Evolutionary conservation across 1,140 invertebrate genomes (phyloP).

Genomic region (Gonatopus flavifemur): DNA sequence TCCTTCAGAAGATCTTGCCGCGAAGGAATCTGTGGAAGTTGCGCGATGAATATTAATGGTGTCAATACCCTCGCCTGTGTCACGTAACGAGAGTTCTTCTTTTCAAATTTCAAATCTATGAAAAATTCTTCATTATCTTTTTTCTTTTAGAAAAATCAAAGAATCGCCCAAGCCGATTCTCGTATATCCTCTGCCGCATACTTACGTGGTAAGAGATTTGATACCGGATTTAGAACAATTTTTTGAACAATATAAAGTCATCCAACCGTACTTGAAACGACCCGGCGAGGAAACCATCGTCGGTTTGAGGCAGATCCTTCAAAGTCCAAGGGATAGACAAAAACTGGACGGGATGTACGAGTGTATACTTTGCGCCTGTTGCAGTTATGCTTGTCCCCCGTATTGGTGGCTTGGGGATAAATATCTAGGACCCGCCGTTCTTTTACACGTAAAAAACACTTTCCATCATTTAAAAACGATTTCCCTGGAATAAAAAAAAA

Average conservation of each 20-base stretch:
- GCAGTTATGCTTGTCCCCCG: slow-evolving; percentile 69
- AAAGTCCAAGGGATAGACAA: slow-evolving; percentile 68
- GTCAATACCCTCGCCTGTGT: slow-evolving; percentile 85
- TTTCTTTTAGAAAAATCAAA: slow-evolving; percentile 37
- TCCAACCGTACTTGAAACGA: slow-evolving; percentile 84
- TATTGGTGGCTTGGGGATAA: slow-evolving; percentile 76
- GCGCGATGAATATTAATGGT: slow-evolving; percentile 88
- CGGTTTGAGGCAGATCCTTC: slow-evolving; percentile 64
- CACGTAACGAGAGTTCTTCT: slow-evolving; percentile 60
- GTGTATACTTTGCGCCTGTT: slow-evolving; percentile 74
- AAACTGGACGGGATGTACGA: slow-evolving; percentile 82
- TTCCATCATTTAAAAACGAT: no score
- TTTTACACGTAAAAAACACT: slow-evolving; percentile 59
- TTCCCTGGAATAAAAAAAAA: no score
- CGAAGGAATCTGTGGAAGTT: slow-evolving; percentile 90
- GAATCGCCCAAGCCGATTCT: slow-evolving; percentile 64
- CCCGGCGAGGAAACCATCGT: slow-evolving; percentile 61
- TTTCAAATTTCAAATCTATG: slow-evolving; percentile 6
- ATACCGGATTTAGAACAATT: slow-evolving; percentile 88
- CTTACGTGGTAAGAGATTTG: slow-evolving; percentile 90
- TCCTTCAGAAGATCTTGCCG: slow-evolving; percentile 82
- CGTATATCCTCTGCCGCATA: slow-evolving; percentile 87
- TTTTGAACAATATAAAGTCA: slow-evolving; percentile 80
- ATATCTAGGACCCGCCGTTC: slow-evolving; percentile 69
- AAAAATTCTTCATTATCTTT: slow-evolving; percentile 3